Evolutionary conservation across 2,888 invertebrate genomes (phyloP).

Genomic region (Osmoderma eremita): DNA sequence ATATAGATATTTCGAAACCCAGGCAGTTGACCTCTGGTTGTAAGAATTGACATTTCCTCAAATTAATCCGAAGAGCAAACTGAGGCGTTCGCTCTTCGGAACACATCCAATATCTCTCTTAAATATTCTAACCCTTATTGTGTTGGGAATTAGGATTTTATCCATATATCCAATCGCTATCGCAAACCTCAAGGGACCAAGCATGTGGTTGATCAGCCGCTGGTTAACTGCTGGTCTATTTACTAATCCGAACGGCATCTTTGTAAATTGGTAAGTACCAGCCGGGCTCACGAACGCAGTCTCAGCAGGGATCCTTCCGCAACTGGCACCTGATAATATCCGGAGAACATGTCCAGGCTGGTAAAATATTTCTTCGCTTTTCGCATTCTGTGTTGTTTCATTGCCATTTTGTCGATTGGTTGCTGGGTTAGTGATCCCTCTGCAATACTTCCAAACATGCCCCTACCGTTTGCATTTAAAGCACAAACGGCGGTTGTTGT

Average conservation of each 20-base stretch:
- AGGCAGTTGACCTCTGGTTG: not conserved
- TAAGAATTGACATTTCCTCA: not conserved
- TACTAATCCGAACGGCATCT: not conserved
- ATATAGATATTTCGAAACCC: not conserved
- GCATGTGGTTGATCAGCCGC: not conserved
- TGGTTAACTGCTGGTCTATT: not conserved
- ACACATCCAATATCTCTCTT: not conserved
- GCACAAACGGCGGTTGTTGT: not conserved
- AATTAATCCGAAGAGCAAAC: not conserved
- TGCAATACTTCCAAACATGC: not conserved
- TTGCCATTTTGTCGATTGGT: not conserved
- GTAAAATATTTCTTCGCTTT: not conserved
- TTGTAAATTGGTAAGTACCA: not conserved
- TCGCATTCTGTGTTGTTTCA: not conserved
- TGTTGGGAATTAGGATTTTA: not conserved
- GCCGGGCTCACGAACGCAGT: not conserved
- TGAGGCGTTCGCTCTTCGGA: not conserved
- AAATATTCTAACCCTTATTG: not conserved
- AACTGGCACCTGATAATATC: not conserved
- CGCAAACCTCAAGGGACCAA: not conserved
- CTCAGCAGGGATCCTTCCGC: not conserved
- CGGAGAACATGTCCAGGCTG: not conserved
- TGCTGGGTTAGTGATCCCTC: not conserved
- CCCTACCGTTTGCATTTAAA: not conserved
- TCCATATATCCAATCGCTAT: not conserved